These are phyloP conservation scores for Tapera naevia DNA, from an alignment of 2,797 vertebrate genomes.

Conservation along the genomic window DNA sequence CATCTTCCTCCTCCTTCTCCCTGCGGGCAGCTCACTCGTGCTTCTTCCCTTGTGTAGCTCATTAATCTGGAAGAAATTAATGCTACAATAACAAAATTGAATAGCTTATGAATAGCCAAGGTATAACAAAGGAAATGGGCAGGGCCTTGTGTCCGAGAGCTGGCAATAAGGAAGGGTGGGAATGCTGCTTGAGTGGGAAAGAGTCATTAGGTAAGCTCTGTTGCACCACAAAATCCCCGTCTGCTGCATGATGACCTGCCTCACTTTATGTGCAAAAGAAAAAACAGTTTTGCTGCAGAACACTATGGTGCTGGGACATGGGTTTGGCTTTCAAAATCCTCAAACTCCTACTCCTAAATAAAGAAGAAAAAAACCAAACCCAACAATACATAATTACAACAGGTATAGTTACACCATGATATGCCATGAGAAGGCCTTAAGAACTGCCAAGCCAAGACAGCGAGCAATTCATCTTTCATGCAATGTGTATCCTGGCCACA, in stretches of 20 bases:
- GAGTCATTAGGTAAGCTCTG: neutral
- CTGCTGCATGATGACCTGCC: neutral
- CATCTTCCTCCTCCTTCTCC: neutral
- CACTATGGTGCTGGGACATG: neutral
- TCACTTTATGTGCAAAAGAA: neutral
- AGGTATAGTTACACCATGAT: neutral
- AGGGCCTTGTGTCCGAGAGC: neutral
- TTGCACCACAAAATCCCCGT: neutral
- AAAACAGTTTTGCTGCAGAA: neutral
- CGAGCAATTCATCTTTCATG: accelerated
- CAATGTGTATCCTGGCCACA: neutral
- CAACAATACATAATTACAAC: accelerated
- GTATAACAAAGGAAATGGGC: neutral
- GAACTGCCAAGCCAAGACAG: neutral
- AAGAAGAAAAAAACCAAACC: neutral
- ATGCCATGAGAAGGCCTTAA: neutral
- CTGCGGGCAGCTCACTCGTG: neutral
- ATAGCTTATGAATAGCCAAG: neutral
- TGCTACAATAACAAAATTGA: neutral
- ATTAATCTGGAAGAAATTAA: neutral
- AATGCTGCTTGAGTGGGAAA: neutral
- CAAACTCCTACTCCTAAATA: neutral
- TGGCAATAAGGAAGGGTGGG: neutral
- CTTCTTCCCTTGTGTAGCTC: neutral
- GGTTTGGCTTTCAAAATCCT: neutral